These are phyloP conservation scores for Pteruthius melanotis DNA, from an alignment of 2,113 vertebrate genomes.

Conservation along the genomic window DNA sequence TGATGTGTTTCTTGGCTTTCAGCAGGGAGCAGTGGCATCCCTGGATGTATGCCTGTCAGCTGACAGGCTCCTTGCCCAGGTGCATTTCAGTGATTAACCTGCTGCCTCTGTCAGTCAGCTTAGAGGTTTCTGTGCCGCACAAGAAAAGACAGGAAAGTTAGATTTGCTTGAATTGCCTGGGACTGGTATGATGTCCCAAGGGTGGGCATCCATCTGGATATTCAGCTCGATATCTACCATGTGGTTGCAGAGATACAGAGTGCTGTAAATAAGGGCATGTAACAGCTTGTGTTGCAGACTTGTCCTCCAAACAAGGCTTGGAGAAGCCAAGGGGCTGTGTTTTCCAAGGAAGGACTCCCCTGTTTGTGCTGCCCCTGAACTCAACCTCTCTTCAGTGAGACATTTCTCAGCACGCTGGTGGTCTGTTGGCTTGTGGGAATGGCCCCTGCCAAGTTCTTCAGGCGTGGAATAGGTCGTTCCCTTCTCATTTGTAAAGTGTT, in stretches of 20 bases:
- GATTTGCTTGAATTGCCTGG: not conserved
- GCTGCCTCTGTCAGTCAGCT: not conserved
- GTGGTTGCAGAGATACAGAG: accelerated
- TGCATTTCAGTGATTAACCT: not conserved
- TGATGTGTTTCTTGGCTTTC: not conserved
- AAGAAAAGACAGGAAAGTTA: not conserved
- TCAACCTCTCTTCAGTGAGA: not conserved
- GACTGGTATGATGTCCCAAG: not conserved
- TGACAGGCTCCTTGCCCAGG: not conserved
- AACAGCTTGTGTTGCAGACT: not conserved
- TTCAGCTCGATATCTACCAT: not conserved
- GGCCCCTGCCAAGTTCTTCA: conserved; percentile 1
- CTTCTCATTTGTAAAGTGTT: not conserved
- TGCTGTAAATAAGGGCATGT: not conserved
- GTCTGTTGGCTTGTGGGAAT: not conserved
- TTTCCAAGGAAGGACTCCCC: not conserved
- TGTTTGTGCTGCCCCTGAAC: not conserved
- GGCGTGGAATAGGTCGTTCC: not conserved
- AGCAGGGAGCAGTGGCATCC: not conserved
- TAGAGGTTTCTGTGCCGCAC: not conserved
- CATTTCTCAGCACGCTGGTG: accelerated
- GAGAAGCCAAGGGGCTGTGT: not conserved
- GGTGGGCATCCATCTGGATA: not conserved
- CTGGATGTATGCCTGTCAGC: not conserved
- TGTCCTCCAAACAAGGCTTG: not conserved